A percentile compares a stretch with the other conserved stretches of the same genome.
Evolutionary conservation across 2,888 invertebrate species (phyloP).

Genomic region (Amitus sp.): DNA sequence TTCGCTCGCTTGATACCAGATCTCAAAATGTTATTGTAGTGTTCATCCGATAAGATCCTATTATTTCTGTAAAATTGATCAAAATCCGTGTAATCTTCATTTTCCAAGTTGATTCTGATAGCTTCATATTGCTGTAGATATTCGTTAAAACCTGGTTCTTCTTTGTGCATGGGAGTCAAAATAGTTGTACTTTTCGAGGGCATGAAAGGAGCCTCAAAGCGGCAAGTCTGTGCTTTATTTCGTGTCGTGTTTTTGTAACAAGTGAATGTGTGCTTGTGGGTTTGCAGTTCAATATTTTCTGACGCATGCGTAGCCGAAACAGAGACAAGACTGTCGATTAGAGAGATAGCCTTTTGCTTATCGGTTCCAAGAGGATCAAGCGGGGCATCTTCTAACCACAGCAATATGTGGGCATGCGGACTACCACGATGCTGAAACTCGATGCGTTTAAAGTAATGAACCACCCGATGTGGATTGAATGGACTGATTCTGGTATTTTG

Average conservation of each 20-base stretch:
- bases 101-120: too few species aligned
- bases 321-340: conserved; percentile 16
- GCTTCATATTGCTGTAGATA: too few species aligned
- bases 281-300: conserved; percentile 44
- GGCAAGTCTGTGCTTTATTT: too few species aligned
- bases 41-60: conserved; percentile 39
- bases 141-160: too few species aligned
- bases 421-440: conserved; percentile 62
- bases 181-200: too few species aligned
- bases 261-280: conserved; percentile 50
- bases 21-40: conserved; percentile 46
- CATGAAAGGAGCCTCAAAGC: too few species aligned
- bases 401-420: conserved; percentile 59
- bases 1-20: conserved; percentile 37
- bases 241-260: conserved; percentile 52
- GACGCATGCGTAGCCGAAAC: conserved; percentile 42
- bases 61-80: too few species aligned
- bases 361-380: conserved; percentile 22
- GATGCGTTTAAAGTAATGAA: conserved; percentile 51
- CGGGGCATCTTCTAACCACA: conserved; percentile 60
- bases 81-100: too few species aligned
- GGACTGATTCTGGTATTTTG: too few species aligned
- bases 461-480: too few species aligned
- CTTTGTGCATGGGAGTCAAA: too few species aligned
- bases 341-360: conserved; percentile 39